These are phyloP conservation scores for Uloborus plumipes DNA, from an alignment of 2,888 invertebrate genomes.

Conservation along the genomic window DNA sequence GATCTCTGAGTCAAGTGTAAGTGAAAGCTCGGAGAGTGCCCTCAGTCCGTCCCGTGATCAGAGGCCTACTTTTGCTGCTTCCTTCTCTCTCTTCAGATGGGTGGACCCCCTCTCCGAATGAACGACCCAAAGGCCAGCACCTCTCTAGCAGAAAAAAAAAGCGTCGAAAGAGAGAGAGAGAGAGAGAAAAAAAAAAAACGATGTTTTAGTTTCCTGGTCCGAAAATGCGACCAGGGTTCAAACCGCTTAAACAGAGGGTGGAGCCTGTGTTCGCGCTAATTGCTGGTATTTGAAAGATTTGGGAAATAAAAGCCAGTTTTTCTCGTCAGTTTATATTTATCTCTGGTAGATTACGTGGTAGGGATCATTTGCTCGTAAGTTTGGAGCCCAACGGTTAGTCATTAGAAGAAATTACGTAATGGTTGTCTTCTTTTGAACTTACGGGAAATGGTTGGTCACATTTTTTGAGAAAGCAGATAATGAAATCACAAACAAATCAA, in stretches of 20 bases:
- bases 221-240: slow-evolving; percentile 31
- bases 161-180: background rate
- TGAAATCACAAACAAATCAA: too few relatives aligned
- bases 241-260: slow-evolving; percentile 26
- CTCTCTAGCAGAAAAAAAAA: background rate
- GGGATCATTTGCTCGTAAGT: too few relatives aligned
- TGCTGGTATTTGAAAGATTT: too few relatives aligned
- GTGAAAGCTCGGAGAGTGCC: slow-evolving; percentile 50
- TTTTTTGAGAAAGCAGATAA: too few relatives aligned
- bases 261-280: background rate
- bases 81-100: slow-evolving; percentile 37
- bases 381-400: too few relatives aligned
- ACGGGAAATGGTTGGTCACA: too few relatives aligned
- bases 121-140: slow-evolving; percentile 48
- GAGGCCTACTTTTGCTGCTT: slow-evolving; percentile 55
- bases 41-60: slow-evolving; percentile 59
- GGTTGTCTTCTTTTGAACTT: too few relatives aligned
- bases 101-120: slow-evolving; percentile 41
- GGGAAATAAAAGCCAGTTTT: too few relatives aligned
- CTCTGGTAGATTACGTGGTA: too few relatives aligned
- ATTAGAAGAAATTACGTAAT: too few relatives aligned
- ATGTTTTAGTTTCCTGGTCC: slow-evolving; percentile 50
- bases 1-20: slow-evolving; percentile 60
- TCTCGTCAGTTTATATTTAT: too few relatives aligned
- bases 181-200: slow-evolving; percentile 2